phyloP scores from a whole-genome alignment of 2,113 vertebrate species.

The Trogon surrucura region DNA sequence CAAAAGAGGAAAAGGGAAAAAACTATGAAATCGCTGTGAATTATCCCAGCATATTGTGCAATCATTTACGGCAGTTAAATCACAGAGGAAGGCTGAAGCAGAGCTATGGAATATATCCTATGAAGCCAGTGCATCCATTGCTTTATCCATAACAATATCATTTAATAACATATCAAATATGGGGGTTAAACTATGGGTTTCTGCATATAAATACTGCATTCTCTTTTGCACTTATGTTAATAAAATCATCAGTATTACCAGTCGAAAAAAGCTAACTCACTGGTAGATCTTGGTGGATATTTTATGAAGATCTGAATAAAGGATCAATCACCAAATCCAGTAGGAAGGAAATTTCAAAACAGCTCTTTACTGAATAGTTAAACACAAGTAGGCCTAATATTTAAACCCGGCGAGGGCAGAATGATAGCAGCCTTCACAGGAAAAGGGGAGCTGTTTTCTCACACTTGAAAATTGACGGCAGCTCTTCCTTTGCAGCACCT shows the following conservation, averaged over 20 bases:
- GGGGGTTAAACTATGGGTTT: not conserved
- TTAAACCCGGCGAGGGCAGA: not conserved
- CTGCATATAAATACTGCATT: not conserved
- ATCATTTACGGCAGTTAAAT: not conserved
- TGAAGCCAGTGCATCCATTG: not conserved
- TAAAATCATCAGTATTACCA: not conserved
- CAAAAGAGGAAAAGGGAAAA: not conserved
- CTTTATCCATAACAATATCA: not conserved
- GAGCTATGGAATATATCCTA: not conserved
- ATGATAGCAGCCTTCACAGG: not conserved
- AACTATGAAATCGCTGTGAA: not conserved
- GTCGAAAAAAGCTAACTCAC: not conserved
- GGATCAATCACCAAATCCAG: constrained; percentile 45
- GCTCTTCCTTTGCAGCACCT: not conserved
- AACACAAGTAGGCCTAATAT: constrained; percentile 31
- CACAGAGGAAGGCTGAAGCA: not conserved
- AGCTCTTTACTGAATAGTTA: constrained; percentile 21
- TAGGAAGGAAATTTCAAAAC: not conserved
- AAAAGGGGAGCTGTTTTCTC: not conserved
- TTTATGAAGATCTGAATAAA: constrained; percentile 60
- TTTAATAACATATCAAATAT: not conserved
- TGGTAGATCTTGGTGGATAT: constrained; percentile 29
- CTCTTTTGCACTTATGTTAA: not conserved
- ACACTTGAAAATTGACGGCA: not conserved
- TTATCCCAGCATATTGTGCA: not conserved